These are phyloP conservation scores for Monopterus albus DNA, from an alignment of 2,113 vertebrate genomes.

Conservation along the genomic window DNA sequence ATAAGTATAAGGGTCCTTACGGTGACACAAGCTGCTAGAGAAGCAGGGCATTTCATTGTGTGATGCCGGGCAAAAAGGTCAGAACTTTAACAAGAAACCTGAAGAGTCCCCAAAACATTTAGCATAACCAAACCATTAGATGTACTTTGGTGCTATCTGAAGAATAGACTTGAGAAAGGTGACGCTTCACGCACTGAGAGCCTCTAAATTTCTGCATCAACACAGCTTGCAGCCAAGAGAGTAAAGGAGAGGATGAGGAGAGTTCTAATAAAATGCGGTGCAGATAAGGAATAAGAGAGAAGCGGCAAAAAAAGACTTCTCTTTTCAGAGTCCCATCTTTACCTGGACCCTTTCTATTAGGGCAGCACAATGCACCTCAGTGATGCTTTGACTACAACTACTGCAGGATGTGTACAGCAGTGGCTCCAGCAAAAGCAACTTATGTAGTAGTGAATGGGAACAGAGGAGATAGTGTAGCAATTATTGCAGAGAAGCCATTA, in stretches of 20 bases:
- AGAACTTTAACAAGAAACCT: constrained; percentile 76
- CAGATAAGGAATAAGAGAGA: constrained; percentile 50
- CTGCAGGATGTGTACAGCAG: constrained; percentile 76
- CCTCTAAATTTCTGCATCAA: constrained; percentile 52
- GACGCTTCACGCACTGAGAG: constrained; percentile 46
- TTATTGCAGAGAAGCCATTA: constrained; percentile 98
- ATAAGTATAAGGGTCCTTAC: constrained; percentile 41
- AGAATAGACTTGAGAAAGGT: constrained; percentile 29
- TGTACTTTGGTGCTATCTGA: constrained; percentile 17
- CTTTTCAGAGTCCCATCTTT: constrained; percentile 56
- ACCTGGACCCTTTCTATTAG: constrained; percentile 44
- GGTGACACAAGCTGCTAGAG: constrained; percentile 39
- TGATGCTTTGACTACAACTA: constrained; percentile 82
- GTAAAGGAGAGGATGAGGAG: constrained; percentile 26
- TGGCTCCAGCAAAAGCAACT: constrained; percentile 77
- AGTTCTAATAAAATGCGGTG: constrained; percentile 30
- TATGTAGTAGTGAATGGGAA: constrained; percentile 89
- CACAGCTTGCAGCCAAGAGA: constrained; percentile 34
- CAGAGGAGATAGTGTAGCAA: constrained; percentile 90
- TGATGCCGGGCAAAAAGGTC: constrained; percentile 78
- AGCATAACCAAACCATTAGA: constrained; percentile 52
- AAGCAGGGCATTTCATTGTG: constrained; percentile 21
- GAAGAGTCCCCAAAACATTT: constrained; percentile 50
- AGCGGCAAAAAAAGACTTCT: constrained; percentile 42
- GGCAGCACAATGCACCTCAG: constrained; percentile 54